phyloP scores from a whole-genome alignment of 1,140 invertebrate genomes.

The Gonioctena quinquepunctata region DNA sequence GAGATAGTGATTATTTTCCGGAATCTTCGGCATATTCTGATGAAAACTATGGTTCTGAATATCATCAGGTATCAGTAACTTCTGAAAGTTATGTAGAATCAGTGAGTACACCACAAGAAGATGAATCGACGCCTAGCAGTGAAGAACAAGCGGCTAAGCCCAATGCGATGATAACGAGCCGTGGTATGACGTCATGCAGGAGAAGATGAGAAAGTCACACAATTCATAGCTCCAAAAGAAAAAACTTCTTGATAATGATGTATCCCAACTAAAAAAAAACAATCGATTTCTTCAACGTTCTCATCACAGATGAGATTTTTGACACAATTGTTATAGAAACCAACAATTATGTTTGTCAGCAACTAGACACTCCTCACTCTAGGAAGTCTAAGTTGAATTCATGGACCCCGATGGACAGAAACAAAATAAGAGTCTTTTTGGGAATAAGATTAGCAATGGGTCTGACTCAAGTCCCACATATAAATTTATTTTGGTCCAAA shows the following conservation, averaged over 20 bases:
- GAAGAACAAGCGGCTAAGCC: neutral
- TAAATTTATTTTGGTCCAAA: neutral
- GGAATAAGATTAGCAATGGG: neutral
- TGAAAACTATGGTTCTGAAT: neutral
- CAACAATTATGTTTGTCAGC: neutral
- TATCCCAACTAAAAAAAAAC: neutral
- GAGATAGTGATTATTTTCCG: neutral
- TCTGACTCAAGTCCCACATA: neutral
- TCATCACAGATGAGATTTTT: conserved; percentile 13
- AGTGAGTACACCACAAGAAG: neutral
- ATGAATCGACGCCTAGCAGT: neutral
- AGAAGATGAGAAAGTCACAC: neutral
- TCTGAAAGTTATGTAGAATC: neutral
- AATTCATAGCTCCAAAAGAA: neutral
- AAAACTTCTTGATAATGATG: neutral
- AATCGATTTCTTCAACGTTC: neutral
- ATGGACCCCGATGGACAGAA: neutral
- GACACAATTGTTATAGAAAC: neutral
- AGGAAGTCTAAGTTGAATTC: neutral
- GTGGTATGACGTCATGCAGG: neutral
- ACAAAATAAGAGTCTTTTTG: neutral
- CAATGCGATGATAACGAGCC: neutral
- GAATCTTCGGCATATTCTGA: neutral
- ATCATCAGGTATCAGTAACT: too few species aligned
- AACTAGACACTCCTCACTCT: neutral